Evolutionary conservation across 2,888 invertebrate species (phyloP).

Genomic region (Ectemnius cavifrons): DNA sequence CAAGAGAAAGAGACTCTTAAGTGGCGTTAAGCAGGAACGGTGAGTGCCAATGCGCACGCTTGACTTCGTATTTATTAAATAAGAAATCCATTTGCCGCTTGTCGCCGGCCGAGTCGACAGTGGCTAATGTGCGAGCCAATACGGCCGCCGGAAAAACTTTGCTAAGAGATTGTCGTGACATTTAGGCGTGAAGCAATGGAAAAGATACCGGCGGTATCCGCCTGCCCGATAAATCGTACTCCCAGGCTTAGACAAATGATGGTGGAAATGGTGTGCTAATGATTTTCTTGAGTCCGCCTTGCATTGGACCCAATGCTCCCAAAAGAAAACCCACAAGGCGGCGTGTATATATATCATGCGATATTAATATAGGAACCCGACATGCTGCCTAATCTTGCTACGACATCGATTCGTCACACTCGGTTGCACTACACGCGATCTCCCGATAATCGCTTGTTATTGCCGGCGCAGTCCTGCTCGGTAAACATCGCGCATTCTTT

Average conservation of each 20-base stretch:
- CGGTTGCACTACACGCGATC: slow-evolving; percentile 37
- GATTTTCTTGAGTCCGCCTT: slow-evolving; percentile 21
- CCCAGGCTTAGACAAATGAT: slow-evolving; percentile 39
- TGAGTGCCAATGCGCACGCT: not conserved
- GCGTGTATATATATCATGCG: slow-evolving; percentile 11
- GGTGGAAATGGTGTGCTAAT: slow-evolving; percentile 27
- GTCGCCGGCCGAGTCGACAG: slow-evolving; percentile 26
- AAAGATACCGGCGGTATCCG: slow-evolving; percentile 22
- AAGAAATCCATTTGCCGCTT: slow-evolving; percentile 34
- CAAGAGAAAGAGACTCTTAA: not conserved
- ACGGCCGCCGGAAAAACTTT: not conserved
- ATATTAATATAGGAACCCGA: slow-evolving; percentile 31
- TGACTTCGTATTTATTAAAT: slow-evolving; percentile 16
- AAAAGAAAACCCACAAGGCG: slow-evolving; percentile 25
- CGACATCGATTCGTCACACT: slow-evolving; percentile 49
- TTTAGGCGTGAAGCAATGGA: slow-evolving; percentile 43
- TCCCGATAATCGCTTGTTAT: slow-evolving; percentile 50
- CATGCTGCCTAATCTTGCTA: slow-evolving; percentile 42
- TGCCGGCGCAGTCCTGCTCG: slow-evolving; percentile 33
- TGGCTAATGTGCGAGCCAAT: slow-evolving; percentile 15
- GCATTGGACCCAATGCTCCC: not conserved
- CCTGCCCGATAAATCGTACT: slow-evolving; percentile 37
- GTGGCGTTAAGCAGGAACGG: not conserved
- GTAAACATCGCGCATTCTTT: slow-evolving; percentile 25
- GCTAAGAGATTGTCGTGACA: slow-evolving; percentile 34